phyloP scores from a whole-genome alignment of 1,140 invertebrate genomes.

The Saccostrea glomerata region DNA sequence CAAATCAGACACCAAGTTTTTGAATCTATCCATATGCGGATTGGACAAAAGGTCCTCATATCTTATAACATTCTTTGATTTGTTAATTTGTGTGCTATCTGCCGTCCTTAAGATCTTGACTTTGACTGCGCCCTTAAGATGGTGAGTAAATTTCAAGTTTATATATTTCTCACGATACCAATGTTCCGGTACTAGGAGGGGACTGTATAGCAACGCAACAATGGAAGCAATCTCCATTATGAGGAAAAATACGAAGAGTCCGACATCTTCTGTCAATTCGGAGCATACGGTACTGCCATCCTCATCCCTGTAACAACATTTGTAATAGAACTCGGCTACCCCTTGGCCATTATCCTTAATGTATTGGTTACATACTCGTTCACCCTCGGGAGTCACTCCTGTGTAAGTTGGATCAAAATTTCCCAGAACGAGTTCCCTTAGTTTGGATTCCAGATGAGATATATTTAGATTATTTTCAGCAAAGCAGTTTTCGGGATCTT shows the following conservation, averaged over 20 bases:
- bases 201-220: slow-evolving; percentile 62
- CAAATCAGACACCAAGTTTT: slow-evolving; percentile 39
- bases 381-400: not conserved
- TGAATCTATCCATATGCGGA: not conserved
- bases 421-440: slow-evolving; percentile 55
- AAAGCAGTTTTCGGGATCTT: slow-evolving; percentile 52
- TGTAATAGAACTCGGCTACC: slow-evolving; percentile 62
- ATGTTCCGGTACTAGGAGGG: slow-evolving; percentile 59
- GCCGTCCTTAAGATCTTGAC: not conserved
- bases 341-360: slow-evolving; percentile 53
- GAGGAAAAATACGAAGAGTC: slow-evolving; percentile 59
- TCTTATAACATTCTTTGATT: slow-evolving; percentile 45
- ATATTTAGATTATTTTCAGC: slow-evolving; percentile 15
- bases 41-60: slow-evolving; percentile 55
- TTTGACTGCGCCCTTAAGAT: not conserved
- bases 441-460: slow-evolving; percentile 20
- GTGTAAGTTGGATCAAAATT: slow-evolving; percentile 35
- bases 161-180: slow-evolving; percentile 54
- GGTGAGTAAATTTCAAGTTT: slow-evolving; percentile 34
- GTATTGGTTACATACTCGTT: slow-evolving; percentile 65
- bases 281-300: slow-evolving; percentile 53
- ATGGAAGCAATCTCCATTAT: slow-evolving; percentile 61
- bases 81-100: not conserved
- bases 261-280: slow-evolving; percentile 56
- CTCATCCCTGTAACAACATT: slow-evolving; percentile 60